phyloP scores from a whole-genome alignment of 2,797 vertebrate genomes.

The Silurus aristotelis region DNA sequence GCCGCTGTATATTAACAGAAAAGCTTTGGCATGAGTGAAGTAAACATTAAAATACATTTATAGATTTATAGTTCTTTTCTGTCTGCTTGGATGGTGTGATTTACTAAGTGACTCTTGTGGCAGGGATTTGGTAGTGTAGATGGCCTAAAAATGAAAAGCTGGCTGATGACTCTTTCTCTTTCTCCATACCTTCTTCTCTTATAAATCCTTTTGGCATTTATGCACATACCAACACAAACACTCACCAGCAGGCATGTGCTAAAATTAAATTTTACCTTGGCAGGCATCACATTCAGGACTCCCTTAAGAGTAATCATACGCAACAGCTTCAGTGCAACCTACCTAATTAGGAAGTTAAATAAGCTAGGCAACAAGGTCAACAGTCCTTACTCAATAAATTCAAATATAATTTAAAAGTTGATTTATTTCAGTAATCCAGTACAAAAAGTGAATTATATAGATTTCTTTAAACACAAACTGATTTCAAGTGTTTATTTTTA shows the following conservation, averaged over 20 bases:
- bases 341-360: background rate
- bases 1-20: background rate
- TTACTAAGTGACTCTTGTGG: background rate
- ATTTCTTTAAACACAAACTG: no score
- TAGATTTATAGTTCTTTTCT: background rate
- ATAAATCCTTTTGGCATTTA: background rate
- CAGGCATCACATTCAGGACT: background rate
- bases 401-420: no score
- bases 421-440: no score
- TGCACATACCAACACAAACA: slow-evolving; percentile 14
- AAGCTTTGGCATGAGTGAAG: background rate
- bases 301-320: background rate
- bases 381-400: no score
- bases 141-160: background rate
- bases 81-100: background rate
- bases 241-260: slow-evolving; percentile 16
- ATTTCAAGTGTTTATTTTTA: no score
- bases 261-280: slow-evolving; percentile 16
- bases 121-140: background rate
- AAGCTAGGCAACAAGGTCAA: slow-evolving; percentile 1
- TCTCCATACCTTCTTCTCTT: background rate
- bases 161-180: background rate
- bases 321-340: background rate
- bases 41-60: background rate
- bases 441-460: no score